Base-by-base conservation (phyloP, 2,888 invertebrate genomes). In the Lasioglossum marginatum region DNA sequence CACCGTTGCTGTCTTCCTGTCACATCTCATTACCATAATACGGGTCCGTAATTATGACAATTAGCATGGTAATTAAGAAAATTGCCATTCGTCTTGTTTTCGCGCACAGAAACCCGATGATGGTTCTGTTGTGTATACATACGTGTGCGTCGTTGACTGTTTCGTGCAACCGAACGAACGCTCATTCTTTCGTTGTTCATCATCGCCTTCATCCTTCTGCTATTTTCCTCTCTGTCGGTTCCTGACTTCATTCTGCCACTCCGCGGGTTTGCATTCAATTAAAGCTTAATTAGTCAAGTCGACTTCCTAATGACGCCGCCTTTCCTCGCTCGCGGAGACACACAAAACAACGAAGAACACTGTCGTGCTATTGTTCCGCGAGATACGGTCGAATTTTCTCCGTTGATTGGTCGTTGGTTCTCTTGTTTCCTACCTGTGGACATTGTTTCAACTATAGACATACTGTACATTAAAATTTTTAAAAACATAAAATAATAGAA, bases 1-100 rank as follows among this genome's bases (percentile, higher is more conserved):
- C 40, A n/a, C 70, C 77, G 60, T 12, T 31, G 27, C n/a, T 78
- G 88, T 86, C 90, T 93, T 94, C 93, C 93, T 94, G 94, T 93
- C 93, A 92, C 92, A 92, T 91, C 92, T 92, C 92, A 94, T 94
- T 93, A 94, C 89, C 94, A 94, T 94, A 94, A 92, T 90, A 88
- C 89, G 84, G 72, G 77, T 72, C 76, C 84, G 88, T 93, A 93
- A 93, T 94, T 91, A 93, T 86, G 88, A 91, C 91, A 93, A 93
- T 94, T 93, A 94, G 92, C 89, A 93, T 93, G 91, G 89, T 92
- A 92, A 94, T 94, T 93, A 93, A 91, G 91, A 91, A 92, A 92
- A 93, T 93, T 93, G 90, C 90, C 89, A 87, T 89, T 91, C 89
- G 89, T 85, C 88, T 83, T 86, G 79, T 87, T 85, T 88, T 81